A percentile compares a stretch with the other conserved stretches of the same genome.
These are phyloP conservation scores for Pterois miles DNA, from an alignment of 2,797 vertebrate species.

Conservation along the genomic window DNA sequence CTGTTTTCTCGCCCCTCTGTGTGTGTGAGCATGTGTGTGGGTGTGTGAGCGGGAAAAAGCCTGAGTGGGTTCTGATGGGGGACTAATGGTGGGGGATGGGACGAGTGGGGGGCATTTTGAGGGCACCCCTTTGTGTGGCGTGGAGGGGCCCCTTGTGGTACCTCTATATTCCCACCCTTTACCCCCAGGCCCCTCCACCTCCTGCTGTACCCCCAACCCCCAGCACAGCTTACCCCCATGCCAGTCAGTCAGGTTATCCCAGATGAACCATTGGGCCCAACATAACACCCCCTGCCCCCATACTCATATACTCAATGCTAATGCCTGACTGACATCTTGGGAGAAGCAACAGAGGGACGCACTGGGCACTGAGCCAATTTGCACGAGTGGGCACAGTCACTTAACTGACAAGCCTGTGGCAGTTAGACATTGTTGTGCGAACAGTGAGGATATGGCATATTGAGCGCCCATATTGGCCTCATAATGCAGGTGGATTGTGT, in stretches of 20 bases:
- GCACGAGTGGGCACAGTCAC: constrained; percentile 38
- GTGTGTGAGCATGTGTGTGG: constrained; percentile 43
- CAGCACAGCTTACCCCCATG: constrained; percentile 69
- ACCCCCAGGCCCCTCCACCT: constrained; percentile 41
- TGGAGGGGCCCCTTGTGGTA: constrained; percentile 71
- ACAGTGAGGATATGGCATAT: constrained; percentile 28
- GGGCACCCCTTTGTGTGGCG: constrained; percentile 78
- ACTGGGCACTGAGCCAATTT: constrained; percentile 53
- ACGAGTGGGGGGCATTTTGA: constrained; percentile 68
- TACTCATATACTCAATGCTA: constrained; percentile 27
- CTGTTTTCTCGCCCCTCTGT: constrained; percentile 74
- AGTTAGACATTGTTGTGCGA: constrained; percentile 38
- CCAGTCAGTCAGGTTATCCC: constrained; percentile 62
- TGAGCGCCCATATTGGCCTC: constrained; percentile 36
- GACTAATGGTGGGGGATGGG: constrained; percentile 49
- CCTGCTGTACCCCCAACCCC: constrained; percentile 42
- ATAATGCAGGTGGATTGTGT: constrained; percentile 55
- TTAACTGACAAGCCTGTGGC: constrained; percentile 36
- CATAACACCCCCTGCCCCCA: constrained; percentile 31
- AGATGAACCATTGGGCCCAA: constrained; percentile 31
- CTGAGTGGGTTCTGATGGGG: constrained; percentile 65
- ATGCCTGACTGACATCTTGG: constrained; percentile 32
- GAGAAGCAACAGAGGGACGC: constrained; percentile 32
- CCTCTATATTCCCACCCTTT: constrained; percentile 65
- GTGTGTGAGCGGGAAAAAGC: constrained; percentile 61